Evolutionary conservation across 30 jellyfish, hydroid and myxozoan species (phyloP).

Genomic region (Hydractinia symbiolongicarpus): DNA sequence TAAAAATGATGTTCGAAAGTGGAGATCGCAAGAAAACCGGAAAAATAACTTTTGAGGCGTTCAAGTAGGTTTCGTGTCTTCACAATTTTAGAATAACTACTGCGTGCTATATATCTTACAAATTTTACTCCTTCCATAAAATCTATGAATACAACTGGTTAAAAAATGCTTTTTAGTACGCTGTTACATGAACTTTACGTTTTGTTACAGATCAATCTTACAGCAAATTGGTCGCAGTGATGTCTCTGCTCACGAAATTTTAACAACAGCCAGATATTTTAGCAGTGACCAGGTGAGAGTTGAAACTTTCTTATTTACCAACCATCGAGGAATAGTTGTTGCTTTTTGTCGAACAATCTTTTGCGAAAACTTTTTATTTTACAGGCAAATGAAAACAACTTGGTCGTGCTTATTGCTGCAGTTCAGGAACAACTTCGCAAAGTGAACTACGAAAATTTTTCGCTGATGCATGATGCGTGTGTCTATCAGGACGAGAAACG

Average conservation of each 20-base stretch:
- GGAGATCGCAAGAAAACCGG: slow-evolving; percentile 49
- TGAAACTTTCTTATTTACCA: neutral
- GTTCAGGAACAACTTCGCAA: slow-evolving; percentile 92
- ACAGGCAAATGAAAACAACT: slow-evolving; percentile 54
- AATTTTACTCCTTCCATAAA: too few species aligned
- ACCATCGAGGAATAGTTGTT: neutral
- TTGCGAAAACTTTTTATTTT: neutral
- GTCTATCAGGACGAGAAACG: slow-evolving; percentile 64
- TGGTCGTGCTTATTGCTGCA: slow-evolving; percentile 50
- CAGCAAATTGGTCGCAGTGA: slow-evolving; percentile 42
- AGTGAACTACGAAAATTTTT: slow-evolving; percentile 82
- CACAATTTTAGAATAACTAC: neutral
- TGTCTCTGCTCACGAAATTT: slow-evolving; percentile 71
- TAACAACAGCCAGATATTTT: slow-evolving; percentile 70
- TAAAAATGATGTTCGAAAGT: slow-evolving; percentile 50
- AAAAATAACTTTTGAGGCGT: slow-evolving; percentile 43
- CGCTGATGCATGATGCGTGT: slow-evolving; percentile 81
- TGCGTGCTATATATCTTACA: neutral
- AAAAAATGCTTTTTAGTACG: neutral
- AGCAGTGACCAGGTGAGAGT: slow-evolving; percentile 63
- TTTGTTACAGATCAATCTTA: slow-evolving; percentile 8
- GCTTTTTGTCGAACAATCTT: neutral
- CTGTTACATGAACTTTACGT: neutral
- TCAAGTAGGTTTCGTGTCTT: slow-evolving; percentile 42
- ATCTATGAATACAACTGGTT: neutral